phyloP scores from a whole-genome alignment of 2,888 invertebrate species.

The Onthophagus sagittarius region DNA sequence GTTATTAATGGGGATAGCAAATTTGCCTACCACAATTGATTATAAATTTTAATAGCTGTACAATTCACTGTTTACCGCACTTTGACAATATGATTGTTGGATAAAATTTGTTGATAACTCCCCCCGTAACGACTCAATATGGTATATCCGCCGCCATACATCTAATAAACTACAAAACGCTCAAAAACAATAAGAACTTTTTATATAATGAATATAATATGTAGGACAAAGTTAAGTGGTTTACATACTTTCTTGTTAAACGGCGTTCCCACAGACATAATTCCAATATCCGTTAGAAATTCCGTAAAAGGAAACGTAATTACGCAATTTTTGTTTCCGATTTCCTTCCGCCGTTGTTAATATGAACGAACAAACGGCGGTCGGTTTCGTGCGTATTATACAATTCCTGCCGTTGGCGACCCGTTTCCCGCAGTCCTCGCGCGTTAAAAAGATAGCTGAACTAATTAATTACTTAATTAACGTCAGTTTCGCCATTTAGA shows the following conservation, averaged over 20 bases:
- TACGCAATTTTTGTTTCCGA: background rate
- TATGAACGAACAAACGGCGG: background rate
- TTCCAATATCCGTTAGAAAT: background rate
- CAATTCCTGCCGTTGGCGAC: background rate
- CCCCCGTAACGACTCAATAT: background rate
- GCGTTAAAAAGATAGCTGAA: background rate
- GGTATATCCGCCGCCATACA: background rate
- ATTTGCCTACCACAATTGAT: background rate
- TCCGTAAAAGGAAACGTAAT: background rate
- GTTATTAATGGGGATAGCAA: background rate
- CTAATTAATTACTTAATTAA: slow-evolving; percentile 12
- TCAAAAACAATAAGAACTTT: background rate
- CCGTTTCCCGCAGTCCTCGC: slow-evolving; percentile 1
- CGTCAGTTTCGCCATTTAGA: slow-evolving; percentile 9
- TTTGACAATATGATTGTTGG: background rate
- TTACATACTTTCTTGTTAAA: background rate
- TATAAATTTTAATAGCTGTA: background rate
- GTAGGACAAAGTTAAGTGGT: background rate
- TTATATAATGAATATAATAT: background rate
- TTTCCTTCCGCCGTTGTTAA: background rate
- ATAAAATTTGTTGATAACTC: background rate
- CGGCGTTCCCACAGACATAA: background rate
- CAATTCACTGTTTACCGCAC: background rate
- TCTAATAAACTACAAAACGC: background rate
- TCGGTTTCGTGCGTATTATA: background rate